phyloP scores from a whole-genome alignment of 2,888 invertebrate species.

The Kryphioiulus occultus region DNA sequence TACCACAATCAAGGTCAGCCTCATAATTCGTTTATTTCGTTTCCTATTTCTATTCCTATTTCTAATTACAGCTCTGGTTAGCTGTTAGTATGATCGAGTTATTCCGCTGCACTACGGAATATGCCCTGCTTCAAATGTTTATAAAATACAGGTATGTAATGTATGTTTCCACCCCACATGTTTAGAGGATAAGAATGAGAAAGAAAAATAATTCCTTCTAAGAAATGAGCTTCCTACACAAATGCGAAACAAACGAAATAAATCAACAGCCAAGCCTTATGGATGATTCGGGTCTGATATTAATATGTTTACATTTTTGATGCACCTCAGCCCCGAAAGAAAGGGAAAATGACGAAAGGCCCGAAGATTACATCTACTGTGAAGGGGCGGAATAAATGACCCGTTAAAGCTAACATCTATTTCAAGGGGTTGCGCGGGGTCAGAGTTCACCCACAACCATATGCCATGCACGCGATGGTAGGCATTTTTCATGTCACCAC shows the following conservation, averaged over 20 bases:
- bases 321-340: neutral
- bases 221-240: neutral
- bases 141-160: too few relatives aligned
- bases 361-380: constrained; percentile 16
- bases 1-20: neutral
- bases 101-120: too few relatives aligned
- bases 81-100: too few relatives aligned
- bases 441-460: neutral
- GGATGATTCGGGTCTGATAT: neutral
- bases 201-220: neutral
- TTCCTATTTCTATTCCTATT: too few relatives aligned
- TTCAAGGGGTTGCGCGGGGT: neutral
- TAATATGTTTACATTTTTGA: neutral
- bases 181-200: too few relatives aligned
- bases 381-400: neutral
- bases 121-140: too few relatives aligned
- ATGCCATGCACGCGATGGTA: neutral
- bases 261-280: neutral
- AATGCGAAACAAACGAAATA: neutral
- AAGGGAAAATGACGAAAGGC: neutral
- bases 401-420: constrained; percentile 7
- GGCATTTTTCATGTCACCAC: constrained; percentile 11
- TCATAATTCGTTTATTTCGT: too few relatives aligned
- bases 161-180: too few relatives aligned
- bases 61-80: too few relatives aligned